Percentiles rank a stretch among this genome's conserved stretches.
These are phyloP conservation scores for Kobus ellipsiprymnus DNA, from an alignment of 2,113 vertebrate species.

Conservation along the genomic window DNA sequence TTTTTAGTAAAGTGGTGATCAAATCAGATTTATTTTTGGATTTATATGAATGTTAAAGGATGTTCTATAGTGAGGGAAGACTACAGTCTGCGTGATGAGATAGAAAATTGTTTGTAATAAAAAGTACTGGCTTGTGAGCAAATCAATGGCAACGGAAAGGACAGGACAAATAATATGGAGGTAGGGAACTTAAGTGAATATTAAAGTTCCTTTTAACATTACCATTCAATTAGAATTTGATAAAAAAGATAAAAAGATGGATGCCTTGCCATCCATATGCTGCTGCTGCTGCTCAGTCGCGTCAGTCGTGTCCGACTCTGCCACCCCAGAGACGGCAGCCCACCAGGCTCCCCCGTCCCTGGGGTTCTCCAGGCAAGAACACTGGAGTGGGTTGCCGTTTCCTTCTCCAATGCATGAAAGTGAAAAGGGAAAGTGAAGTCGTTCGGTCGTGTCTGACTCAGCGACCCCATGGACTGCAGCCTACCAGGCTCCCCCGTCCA, in stretches of 20 bases:
- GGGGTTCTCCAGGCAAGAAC: no score
- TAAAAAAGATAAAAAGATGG: not conserved
- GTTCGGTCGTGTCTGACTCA: accelerated
- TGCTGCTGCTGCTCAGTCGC: no score
- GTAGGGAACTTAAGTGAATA: not conserved
- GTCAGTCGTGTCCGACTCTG: accelerated
- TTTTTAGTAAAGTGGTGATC: not conserved
- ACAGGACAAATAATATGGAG: not conserved
- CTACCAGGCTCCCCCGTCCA: accelerated
- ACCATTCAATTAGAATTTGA: not conserved
- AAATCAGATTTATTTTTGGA: not conserved
- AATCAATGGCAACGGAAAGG: not conserved
- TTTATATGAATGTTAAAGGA: not conserved
- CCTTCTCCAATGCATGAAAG: no score
- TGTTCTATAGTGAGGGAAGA: not conserved
- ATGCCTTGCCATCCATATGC: not conserved
- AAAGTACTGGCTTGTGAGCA: not conserved
- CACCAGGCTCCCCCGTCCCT: no score
- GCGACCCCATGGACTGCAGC: not conserved
- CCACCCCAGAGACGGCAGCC: accelerated
- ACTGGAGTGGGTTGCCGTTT: no score
- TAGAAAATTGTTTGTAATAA: not conserved
- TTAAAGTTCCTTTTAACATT: not conserved
- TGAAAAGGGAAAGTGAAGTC: no score
- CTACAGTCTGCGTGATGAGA: not conserved